Conservation (phyloP, 2,113 vertebrate species). For the Oryzias curvinotus region DNA sequence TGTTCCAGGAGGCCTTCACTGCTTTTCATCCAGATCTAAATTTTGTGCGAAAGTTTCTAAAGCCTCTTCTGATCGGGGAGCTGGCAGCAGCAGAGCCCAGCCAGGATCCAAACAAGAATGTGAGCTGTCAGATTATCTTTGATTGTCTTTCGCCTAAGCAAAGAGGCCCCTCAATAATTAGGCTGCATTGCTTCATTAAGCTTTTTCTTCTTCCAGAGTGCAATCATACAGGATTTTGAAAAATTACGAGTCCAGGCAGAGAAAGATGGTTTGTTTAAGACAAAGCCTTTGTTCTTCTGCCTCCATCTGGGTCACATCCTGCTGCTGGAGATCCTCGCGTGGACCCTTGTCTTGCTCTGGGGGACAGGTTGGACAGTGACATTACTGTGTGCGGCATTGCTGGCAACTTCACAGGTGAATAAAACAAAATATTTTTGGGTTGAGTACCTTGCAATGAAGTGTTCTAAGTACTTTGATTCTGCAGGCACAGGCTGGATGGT, state of each 20-base stretch:
- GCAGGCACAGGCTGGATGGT: constrained; percentile 91
- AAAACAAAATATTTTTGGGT: background rate
- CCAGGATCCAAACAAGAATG: constrained; percentile 87
- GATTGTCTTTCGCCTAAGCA: no score
- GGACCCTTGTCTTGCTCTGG: constrained; percentile 78
- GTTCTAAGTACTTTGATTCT: background rate
- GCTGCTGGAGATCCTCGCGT: constrained; percentile 82
- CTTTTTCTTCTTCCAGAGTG: constrained; percentile 67
- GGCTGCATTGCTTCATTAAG: no score
- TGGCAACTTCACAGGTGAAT: constrained; percentile 85
- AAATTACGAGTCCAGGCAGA: constrained; percentile 77
- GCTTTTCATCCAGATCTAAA: constrained; percentile 89
- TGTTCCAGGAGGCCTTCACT: constrained; percentile 85
- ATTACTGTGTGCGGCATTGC: constrained; percentile 75
- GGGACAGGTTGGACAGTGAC: constrained; percentile 88
- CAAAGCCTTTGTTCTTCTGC: constrained; percentile 84
- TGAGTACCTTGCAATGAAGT: background rate
- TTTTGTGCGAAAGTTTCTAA: constrained; percentile 88
- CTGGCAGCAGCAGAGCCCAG: constrained; percentile 85
- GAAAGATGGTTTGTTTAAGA: constrained; percentile 82
- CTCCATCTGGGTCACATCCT: constrained; percentile 87
- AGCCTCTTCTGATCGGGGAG: constrained; percentile 88
- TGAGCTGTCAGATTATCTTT: constrained; percentile 61
- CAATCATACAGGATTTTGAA: constrained; percentile 85
- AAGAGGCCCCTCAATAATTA: no score